Base-by-base conservation (phyloP, 1,140 invertebrate species). In the Daktulosphaira vitifoliae region DNA sequence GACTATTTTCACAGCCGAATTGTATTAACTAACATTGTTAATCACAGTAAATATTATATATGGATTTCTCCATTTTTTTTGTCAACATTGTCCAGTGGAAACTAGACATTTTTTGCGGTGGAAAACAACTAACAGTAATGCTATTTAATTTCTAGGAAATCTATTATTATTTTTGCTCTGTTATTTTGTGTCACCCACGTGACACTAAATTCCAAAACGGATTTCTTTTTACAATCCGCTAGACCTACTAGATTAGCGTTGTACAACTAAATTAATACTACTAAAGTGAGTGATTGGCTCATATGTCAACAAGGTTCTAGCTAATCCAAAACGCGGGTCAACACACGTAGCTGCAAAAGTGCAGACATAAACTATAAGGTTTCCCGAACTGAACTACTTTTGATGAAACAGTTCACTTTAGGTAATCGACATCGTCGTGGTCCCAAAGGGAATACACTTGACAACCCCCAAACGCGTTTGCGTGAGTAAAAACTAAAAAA, bases 321-420 rank as follows among this genome's bases (percentile, higher is more conserved):
- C 13, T 56, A 56, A 56, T 56, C 53, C 53, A 16, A 11, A 44
- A 25, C 53, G 22, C 53, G 38, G 53, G 53, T 56, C 53, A 56
- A 56, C 53, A 56, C 22, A 44, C 53, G 39, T 20, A 56, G 53
- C 53, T 56, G 22, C 38, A 56, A 56, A 56, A 56, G 53, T 56
- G 53, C 53, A 54, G 38, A 56, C 11, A 23, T n/a, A 23, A 56
- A 8, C 20, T 16, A 4, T 59, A 59, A 46, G 54, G 54, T 20
- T 59, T 59, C 38, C 54, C 16, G 1, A 4, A n/a, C 23, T 26
- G 22, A 23, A n/a, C 23, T 18, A 2, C 25, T 44, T 59, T 44
- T 44, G 25, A 26, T 25, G 39, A 38, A 2, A 59, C 54, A 46
- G 54, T 46, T 44, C 39, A 16, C 44, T 46, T 59, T 46, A 46